Evolutionary conservation across 2,113 vertebrate genomes (phyloP), one percentile per base, ranked within the genome.

Genomic region (Lophius piscatorius): DNA sequence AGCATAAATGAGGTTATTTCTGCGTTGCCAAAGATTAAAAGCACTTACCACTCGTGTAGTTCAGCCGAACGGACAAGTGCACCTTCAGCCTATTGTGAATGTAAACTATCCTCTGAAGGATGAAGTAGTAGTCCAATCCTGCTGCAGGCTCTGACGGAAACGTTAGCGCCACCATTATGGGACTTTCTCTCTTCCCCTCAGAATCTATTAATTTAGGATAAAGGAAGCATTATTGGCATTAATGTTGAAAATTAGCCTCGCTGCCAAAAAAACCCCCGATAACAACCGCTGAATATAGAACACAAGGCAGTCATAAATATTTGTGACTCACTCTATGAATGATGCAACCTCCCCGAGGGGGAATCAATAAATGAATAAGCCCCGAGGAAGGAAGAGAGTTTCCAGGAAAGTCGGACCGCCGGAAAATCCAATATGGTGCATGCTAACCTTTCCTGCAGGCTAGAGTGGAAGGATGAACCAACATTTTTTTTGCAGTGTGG

Each of bases 381-480:
- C 79, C 67, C 14, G 28, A 65, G 61, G 74, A 60, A 68, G 33
- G 49, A 56, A 50, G 67, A 71, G 58, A 45, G 66, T 76, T 85
- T 85, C 78, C 75, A 80, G 80, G 65, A 72, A 82, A 78, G 70
- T 64, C 76, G 49, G 65, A 56, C 69, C 63, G 69, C 47, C 76
- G 82, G 84, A 87, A 83, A 88, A 82, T 78, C 20, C 66, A 77
- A 81, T 82, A 73, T 72, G 80, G 77, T 64, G 42, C 76, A 72
- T 13, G 17, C 31, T 59, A 60, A 63, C 16, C 47, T n/a, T 38
- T 80, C 64, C 78, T 72, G 34, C 21, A 74, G 70, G 73, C 63
- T 7, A 68, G 54, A 20, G 13, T 17, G 21, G 13, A 52, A 38
- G 17, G 34, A 39, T 59, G 45, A 44, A 58, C 35, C 44, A 41